Conservation (phyloP, 2,797 vertebrate species). For the Aphelocoma californica region DNA sequence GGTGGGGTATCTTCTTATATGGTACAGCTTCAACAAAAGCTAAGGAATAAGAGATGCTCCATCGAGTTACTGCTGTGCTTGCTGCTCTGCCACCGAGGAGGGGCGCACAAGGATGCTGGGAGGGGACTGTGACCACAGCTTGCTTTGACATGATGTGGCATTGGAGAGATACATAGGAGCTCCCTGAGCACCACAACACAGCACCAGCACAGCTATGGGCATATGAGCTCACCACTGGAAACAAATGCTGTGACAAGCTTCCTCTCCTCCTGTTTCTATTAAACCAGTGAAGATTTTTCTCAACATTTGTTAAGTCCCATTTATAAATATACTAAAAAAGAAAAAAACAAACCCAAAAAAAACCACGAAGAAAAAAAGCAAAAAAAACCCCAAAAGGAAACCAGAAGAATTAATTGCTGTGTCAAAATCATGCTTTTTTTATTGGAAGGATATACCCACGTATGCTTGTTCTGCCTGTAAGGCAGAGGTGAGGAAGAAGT, state of each 20-base stretch:
- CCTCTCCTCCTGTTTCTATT: background rate
- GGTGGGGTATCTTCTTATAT: background rate
- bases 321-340: background rate
- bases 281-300: background rate
- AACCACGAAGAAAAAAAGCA: too few species aligned
- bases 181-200: background rate
- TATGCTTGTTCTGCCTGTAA: background rate
- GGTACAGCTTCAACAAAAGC: background rate
- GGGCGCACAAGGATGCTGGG: background rate
- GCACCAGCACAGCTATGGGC: background rate
- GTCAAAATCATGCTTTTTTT: background rate
- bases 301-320: background rate
- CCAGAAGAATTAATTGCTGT: background rate
- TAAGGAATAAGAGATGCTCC: background rate
- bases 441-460: background rate
- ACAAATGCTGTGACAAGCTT: rapidly evolving
- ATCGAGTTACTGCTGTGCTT: background rate
- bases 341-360: background rate
- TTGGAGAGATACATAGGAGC: background rate
- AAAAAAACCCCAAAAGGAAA: background rate
- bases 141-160: background rate
- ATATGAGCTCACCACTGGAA: background rate
- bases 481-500: background rate
- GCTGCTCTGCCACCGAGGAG: background rate
- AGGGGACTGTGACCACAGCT: background rate